Percentiles rank a stretch among this genome's conserved stretches.
These are phyloP conservation scores for Antechinus flavipes DNA, from an alignment of 2,113 vertebrate genomes.

Conservation along the genomic window DNA sequence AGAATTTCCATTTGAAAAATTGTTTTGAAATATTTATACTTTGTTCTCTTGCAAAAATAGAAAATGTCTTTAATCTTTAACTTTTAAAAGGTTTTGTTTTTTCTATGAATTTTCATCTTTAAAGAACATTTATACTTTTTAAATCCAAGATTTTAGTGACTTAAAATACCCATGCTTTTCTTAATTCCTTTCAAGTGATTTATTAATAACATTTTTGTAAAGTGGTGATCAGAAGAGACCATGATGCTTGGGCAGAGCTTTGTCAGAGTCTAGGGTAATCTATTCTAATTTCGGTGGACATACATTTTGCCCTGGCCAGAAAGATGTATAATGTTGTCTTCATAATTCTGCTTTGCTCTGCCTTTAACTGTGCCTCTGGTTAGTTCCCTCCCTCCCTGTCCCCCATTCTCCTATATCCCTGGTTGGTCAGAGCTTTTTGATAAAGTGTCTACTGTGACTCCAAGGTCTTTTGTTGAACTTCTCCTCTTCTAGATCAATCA, in stretches of 20 bases:
- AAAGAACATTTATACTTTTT: conserved; percentile 67
- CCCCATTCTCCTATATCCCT: neutral
- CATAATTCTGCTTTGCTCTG: neutral
- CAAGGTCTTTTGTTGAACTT: conserved; percentile 39
- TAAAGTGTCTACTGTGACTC: neutral
- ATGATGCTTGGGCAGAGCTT: conserved; percentile 72
- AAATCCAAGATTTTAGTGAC: conserved; percentile 56
- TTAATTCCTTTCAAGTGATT: conserved; percentile 77
- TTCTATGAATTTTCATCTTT: conserved; percentile 58
- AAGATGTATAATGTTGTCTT: neutral
- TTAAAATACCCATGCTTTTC: conserved; percentile 57
- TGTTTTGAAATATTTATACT: conserved; percentile 54
- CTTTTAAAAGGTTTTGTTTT: conserved; percentile 33
- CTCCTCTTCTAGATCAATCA: conserved; percentile 48
- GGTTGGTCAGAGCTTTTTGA: neutral
- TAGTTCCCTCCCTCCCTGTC: neutral
- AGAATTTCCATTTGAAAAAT: conserved; percentile 3
- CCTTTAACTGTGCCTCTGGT: neutral
- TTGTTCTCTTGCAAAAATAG: neutral
- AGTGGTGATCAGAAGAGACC: conserved; percentile 61
- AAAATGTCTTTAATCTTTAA: conserved; percentile 55
- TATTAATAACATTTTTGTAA: conserved; percentile 79
- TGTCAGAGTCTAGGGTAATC: conserved; percentile 62
- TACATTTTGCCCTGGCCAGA: conserved; percentile 47
- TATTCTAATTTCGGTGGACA: conserved; percentile 67